These are phyloP conservation scores for Lobophora halterata DNA, from an alignment of 2,888 invertebrate genomes.

Conservation along the genomic window DNA sequence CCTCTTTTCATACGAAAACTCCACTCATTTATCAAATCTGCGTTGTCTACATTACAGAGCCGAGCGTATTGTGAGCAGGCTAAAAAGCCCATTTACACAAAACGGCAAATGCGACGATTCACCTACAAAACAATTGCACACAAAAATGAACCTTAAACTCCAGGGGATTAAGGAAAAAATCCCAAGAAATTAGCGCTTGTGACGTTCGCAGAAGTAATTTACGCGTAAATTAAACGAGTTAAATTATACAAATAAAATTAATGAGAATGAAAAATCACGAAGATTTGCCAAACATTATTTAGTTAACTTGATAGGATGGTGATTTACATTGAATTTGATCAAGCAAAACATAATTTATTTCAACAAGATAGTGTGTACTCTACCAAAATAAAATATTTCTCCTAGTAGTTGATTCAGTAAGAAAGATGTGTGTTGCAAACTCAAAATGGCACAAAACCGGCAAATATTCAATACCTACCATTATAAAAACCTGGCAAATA, in stretches of 20 bases:
- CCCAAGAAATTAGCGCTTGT: constrained; percentile 20
- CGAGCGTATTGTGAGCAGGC: constrained; percentile 63
- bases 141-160: constrained; percentile 50
- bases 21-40: constrained; percentile 72
- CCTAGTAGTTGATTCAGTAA: too few relatives aligned
- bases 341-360: neutral
- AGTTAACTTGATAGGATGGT: constrained; percentile 30
- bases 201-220: constrained; percentile 55
- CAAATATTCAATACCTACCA: constrained; percentile 36
- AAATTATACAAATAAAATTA: constrained; percentile 67
- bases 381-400: too few relatives aligned
- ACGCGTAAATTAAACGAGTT: constrained; percentile 62
- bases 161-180: constrained; percentile 24
- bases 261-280: constrained; percentile 57
- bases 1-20: constrained; percentile 65
- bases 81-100: constrained; percentile 65
- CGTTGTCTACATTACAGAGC: constrained; percentile 67
- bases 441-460: constrained; percentile 22
- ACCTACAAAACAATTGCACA: constrained; percentile 37
- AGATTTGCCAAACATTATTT: constrained; percentile 51
- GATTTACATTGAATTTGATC: constrained; percentile 5
- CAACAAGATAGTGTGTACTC: too few relatives aligned
- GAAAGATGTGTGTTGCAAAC: too few relatives aligned
- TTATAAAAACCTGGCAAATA: constrained; percentile 33
- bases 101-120: constrained; percentile 47